Evolutionary conservation across 2,888 invertebrate genomes (phyloP), one percentile per base, ranked within the genome.

Genomic region (Eupithecia subumbrata): DNA sequence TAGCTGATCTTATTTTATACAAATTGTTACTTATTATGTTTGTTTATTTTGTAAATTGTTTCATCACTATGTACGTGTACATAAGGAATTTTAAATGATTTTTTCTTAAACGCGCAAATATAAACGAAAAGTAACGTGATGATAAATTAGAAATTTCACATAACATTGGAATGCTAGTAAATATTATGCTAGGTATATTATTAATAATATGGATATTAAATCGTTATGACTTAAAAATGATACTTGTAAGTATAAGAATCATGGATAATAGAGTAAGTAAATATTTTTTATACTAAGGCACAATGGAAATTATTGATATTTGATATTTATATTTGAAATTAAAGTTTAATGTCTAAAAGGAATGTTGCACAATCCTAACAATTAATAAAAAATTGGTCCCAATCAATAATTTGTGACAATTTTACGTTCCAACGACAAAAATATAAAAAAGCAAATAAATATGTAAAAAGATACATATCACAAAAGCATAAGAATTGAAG

Each of bases 381-480:
- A 40, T 12, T 43, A 68, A 22, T 40, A 40, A 67, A 52, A 76
- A 69, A 74, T 78, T 79, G 80, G 79, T 79, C 78, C 81, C 81
- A 75, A 78, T 76, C 30, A 45, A 75, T 75, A 73, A 34, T 82
- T 82, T 82, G 82, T 82, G 82, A 81, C 82, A 77, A 73, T 78
- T 76, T 78, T 80, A 80, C 80, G 79, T 71, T 67, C 73, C 73
- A 72, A 72, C 73, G 76, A 74, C 45, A 75, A 75, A 70, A 84
- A 79, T 30, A 72, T 60, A 63, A 64, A 37, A 37, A 67, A 67
- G 45, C 74, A 75, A 56, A 60, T 70, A 74, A 45, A 52, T 64
- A 74, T 70, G 25, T 37, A 63, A 60, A n/a, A 22, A 40, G 18
- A 67, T 67, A 72, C 72, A 56, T 48, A 40, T 67, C 52, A 56